phyloP scores from a whole-genome alignment of 1,140 invertebrate species.

The Trichonephila inaurata region DNA sequence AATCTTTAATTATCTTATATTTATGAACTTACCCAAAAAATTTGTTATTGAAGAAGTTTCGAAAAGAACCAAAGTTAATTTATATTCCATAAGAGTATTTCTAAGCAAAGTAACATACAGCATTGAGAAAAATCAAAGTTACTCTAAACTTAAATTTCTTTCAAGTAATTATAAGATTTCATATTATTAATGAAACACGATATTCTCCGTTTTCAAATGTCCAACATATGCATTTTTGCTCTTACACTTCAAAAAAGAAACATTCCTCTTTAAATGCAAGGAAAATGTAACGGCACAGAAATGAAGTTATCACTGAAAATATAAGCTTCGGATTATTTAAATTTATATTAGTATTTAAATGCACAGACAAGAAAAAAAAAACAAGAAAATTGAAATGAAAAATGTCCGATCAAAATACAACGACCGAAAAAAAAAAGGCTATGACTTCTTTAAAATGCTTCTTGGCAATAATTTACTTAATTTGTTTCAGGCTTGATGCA shows the following conservation, averaged over 20 bases:
- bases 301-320: slow-evolving; percentile 45
- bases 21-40: neutral
- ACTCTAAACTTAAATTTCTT: neutral
- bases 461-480: slow-evolving; percentile 69
- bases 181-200: slow-evolving; percentile 4
- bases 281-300: neutral
- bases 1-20: neutral
- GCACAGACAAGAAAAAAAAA: neutral
- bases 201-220: neutral
- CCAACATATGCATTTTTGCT: neutral
- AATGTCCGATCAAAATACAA: slow-evolving; percentile 42
- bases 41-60: slow-evolving; percentile 13
- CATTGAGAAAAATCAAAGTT: slow-evolving; percentile 9
- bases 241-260: neutral
- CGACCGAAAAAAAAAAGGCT: neutral
- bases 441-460: slow-evolving; percentile 36
- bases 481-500: slow-evolving; percentile 45
- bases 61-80: neutral
- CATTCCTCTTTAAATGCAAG: neutral
- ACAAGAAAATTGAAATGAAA: slow-evolving; percentile 44
- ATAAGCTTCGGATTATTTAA: slow-evolving; percentile 41
- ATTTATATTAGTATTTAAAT: slow-evolving; percentile 71
- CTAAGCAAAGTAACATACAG: neutral
- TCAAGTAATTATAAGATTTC: slow-evolving; percentile 40
- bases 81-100: slow-evolving; percentile 8